Base-by-base conservation (phyloP, 2,797 vertebrate species). In the Sebastiscus tertius region DNA sequence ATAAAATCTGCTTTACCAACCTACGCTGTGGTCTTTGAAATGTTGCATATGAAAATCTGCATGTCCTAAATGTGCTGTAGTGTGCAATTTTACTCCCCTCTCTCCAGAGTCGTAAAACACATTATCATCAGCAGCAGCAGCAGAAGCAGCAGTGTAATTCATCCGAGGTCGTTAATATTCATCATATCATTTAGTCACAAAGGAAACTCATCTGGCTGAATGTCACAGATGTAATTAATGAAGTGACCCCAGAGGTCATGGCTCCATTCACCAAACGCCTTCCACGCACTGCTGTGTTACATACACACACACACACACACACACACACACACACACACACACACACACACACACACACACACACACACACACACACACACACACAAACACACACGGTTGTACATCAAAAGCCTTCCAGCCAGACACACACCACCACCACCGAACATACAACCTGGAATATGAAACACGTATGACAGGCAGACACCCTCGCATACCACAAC, bases 201-300 rank as follows among this genome's bases (percentile, higher is more conserved):
- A 96, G 94, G 95, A 96, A 96, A 96, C 95, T 96, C 95, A 96
- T 96, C 95, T 96, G 95, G 94, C 94, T 96, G 95, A 96, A 96
- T 96, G 96, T 96, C 96, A 96, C 93, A 95, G 94, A 95, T 96
- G 96, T 96, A 96, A 96, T 96, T 96, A 96, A 96, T 96, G 95
- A 95, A 95, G 94, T 95, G 94, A 95, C 95, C 93, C 94, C 86
- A 90, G 92, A 93, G 94, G 94, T 95, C 95, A 95, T 58, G 91
- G 91, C 88, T 93, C 92, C 87, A 95, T 94, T 96, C 94, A 94
- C 93, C 94, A 95, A 96, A 95, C 90, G 86, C 93, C 93, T 95
- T 95, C 89, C 89, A 90, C 92, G 84, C 91, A 86, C 60, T 60
- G 65, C 61, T 36, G 24, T 90, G 81, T 87, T 80, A 82, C 63